These are phyloP conservation scores for Drosophila subsilvestris DNA, from an alignment of 2,888 invertebrate genomes.

Conservation along the genomic window DNA sequence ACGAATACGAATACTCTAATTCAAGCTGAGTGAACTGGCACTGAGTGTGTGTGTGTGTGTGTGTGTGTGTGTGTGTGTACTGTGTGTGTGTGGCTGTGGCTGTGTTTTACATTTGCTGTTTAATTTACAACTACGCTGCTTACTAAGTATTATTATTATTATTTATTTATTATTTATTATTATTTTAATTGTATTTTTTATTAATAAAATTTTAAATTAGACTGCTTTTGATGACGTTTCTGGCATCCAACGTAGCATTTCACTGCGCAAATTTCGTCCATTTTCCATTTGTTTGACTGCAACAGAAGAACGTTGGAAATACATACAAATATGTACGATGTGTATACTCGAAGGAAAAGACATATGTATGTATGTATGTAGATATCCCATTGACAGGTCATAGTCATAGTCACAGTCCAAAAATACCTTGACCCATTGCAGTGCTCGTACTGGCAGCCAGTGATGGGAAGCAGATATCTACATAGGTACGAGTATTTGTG, in stretches of 20 bases:
- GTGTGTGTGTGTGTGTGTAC: constrained; percentile 23
- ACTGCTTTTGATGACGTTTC: constrained; percentile 84
- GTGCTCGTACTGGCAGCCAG: not conserved
- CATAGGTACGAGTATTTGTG: no score
- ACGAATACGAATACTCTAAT: constrained; percentile 42
- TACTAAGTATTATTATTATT: constrained; percentile 65
- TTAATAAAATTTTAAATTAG: constrained; percentile 81
- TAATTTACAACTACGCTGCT: constrained; percentile 75
- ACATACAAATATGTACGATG: not conserved
- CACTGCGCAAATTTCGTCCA: constrained; percentile 84
- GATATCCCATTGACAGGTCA: not conserved
- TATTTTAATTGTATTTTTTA: constrained; percentile 64
- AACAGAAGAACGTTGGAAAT: constrained; percentile 9
- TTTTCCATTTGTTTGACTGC: constrained; percentile 84
- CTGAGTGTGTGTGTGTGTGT: constrained; percentile 28
- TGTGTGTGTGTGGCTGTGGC: constrained; percentile 47
- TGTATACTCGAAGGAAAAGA: not conserved
- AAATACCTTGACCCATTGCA: not conserved
- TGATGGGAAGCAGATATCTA: not conserved
- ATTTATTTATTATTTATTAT: constrained; percentile 49
- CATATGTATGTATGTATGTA: no score
- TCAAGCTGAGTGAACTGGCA: constrained; percentile 60
- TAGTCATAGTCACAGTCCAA: not conserved
- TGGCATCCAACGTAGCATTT: constrained; percentile 84
- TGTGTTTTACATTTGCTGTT: constrained; percentile 68